Evolutionary conservation across 2,888 invertebrate genomes (phyloP), one percentile per base, ranked within the genome.

Genomic region (Notocelia uddmanniana): DNA sequence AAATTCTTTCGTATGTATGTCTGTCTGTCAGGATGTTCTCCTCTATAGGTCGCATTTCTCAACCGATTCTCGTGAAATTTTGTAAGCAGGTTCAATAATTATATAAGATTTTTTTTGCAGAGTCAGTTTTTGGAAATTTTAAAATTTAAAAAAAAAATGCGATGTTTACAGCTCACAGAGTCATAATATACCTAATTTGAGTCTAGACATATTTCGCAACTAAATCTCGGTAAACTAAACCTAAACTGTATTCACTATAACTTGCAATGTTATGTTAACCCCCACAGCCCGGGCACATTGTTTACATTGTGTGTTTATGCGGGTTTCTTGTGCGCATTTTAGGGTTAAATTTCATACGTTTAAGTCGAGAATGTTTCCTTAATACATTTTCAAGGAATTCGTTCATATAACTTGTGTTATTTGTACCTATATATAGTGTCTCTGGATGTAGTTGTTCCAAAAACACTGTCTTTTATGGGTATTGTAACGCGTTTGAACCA

Each of bases 281-380:
- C 68, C 21, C 10, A 3, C 62, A 19, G 23, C 52, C 48, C 68
- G 68, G 68, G 68, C 23, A 59, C 68, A 59, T 68, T 68, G 68
- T 68, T 68, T 37, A 59, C 54, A 37, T 19, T 21, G 48, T 50
- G 18, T 63, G 18, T 21, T n/a, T 45, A 68, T 68, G 59, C 73
- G 59, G 64, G 67, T 73, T 72, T 68, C 64, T 74, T 72, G 62
- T 72, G 68, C 52, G 55, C 68, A 64, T 66, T 59, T 59, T 21
- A 21, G 59, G 59, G 68, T 59, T 68, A 26, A 68, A 41, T 62
- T 62, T 62, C 60, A 68, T 76, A 70, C 74, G 57, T 19, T 19
- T 57, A 34, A 34, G 34, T 57, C 18, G n/a, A 10, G 19, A 19
- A n/a, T 10, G 19, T 50, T 34, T 19, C 2, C 3, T 18, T 18